Conservation (phyloP, 53 echinoderm and acorn worm genomes). For the Crossaster papposus region DNA sequence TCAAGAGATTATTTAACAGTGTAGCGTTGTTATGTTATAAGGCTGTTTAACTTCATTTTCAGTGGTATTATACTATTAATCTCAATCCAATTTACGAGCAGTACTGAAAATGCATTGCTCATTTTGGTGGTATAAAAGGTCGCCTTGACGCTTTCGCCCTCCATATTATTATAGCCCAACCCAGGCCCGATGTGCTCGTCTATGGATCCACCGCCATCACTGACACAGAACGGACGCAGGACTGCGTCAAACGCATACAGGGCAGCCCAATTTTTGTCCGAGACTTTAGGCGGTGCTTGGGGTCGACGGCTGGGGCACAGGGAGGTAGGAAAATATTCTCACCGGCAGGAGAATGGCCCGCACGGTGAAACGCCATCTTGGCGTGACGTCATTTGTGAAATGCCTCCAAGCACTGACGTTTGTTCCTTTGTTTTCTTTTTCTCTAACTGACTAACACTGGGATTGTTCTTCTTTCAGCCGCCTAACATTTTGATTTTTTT, state of each 20-base stretch:
- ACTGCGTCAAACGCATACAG: neutral
- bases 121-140: neutral
- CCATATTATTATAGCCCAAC: constrained; percentile 3
- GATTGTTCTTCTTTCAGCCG: neutral
- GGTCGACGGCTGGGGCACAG: constrained; percentile 2
- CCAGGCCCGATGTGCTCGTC: constrained; percentile 19
- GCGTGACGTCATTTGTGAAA: neutral
- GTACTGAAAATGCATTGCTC: neutral
- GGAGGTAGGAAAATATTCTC: constrained; percentile 47
- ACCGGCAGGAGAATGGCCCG: constrained; percentile 20
- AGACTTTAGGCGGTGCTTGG: constrained; percentile 28
- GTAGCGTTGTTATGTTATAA: too few species aligned
- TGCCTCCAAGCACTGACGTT: neutral
- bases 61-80: too few species aligned
- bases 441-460: constrained; percentile 27
- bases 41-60: too few species aligned
- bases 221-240: constrained; percentile 9
- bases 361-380: neutral
- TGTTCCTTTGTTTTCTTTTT: neutral
- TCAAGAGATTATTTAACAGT: too few species aligned
- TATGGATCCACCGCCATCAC: constrained; percentile 28
- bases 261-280: neutral
- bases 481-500: neutral
- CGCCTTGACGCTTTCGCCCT: constrained; percentile 15
- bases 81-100: too few species aligned